phyloP scores from a whole-genome alignment of 2,888 invertebrate species.

The Drosophila robusta region DNA sequence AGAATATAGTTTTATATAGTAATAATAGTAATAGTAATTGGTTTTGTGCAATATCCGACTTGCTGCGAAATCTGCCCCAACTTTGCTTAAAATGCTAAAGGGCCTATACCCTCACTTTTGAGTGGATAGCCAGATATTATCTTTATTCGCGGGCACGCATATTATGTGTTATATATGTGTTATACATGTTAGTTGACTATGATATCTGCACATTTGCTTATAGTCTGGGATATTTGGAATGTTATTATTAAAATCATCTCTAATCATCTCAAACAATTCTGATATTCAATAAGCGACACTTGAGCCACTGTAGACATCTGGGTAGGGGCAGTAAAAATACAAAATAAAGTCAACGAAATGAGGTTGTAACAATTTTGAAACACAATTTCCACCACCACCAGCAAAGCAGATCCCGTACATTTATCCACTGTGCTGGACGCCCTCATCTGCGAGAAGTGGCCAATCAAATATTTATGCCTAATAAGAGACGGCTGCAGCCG shows the following conservation, averaged over 20 bases:
- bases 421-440: conserved; percentile 56
- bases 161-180: too few relatives aligned
- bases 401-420: conserved; percentile 22
- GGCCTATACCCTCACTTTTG: too few relatives aligned
- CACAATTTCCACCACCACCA: conserved; percentile 58
- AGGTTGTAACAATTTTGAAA: conserved; percentile 60
- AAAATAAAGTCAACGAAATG: conserved; percentile 56
- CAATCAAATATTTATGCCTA: conserved; percentile 74
- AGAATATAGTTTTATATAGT: too few relatives aligned
- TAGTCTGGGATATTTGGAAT: too few relatives aligned
- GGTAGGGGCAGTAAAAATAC: conserved; percentile 24
- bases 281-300: conserved; percentile 22
- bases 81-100: too few relatives aligned
- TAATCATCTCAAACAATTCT: neutral
- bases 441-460: conserved; percentile 51
- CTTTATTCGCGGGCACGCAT: too few relatives aligned
- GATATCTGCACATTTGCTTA: too few relatives aligned
- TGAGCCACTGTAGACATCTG: conserved; percentile 22
- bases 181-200: too few relatives aligned
- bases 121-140: too few relatives aligned
- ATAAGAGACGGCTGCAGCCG: conserved; percentile 50
- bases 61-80: too few relatives aligned
- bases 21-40: too few relatives aligned
- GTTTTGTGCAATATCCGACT: too few relatives aligned
- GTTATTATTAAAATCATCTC: conserved; percentile 42